Conservation (phyloP, 2,797 vertebrate genomes). For the Rhodeus uyekii region DNA sequence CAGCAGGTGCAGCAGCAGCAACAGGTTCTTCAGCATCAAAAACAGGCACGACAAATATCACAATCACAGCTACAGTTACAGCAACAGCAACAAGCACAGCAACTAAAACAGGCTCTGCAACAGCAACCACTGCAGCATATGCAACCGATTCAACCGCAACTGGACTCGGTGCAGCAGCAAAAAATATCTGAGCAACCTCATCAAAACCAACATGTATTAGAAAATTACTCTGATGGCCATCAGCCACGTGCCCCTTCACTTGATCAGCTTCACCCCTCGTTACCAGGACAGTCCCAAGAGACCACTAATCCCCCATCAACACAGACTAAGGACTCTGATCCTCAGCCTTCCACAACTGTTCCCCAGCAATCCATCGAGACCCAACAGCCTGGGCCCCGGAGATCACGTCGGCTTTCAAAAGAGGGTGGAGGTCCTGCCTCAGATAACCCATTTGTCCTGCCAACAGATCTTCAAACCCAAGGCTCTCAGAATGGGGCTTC, state of each 20-base stretch:
- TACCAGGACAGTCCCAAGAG: slow-evolving; percentile 72
- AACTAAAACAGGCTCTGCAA: slow-evolving; percentile 62
- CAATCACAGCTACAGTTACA: slow-evolving; percentile 70
- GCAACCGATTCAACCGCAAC: slow-evolving; percentile 82
- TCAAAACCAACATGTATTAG: slow-evolving; percentile 74
- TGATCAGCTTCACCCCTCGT: slow-evolving; percentile 57
- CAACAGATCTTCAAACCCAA: slow-evolving; percentile 67
- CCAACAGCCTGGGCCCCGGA: slow-evolving; percentile 73
- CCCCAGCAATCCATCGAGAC: slow-evolving; percentile 64
- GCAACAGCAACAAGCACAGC: slow-evolving; percentile 59
- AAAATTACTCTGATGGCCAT: slow-evolving; percentile 70
- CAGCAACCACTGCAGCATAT: slow-evolving; percentile 68
- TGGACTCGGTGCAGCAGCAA: slow-evolving; percentile 70
- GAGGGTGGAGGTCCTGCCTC: slow-evolving; percentile 83
- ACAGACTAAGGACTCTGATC: slow-evolving; percentile 65
- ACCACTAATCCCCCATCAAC: slow-evolving; percentile 57
- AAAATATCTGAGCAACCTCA: slow-evolving; percentile 60
- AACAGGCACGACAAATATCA: slow-evolving; percentile 68
- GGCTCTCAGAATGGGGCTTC: slow-evolving; percentile 55
- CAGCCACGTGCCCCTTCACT: slow-evolving; percentile 75
- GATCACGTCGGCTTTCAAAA: slow-evolving; percentile 93
- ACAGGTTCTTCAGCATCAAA: slow-evolving; percentile 65
- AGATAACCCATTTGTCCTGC: slow-evolving; percentile 76
- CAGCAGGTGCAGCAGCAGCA: slow-evolving; percentile 54
- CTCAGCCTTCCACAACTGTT: slow-evolving; percentile 71